phyloP scores from a whole-genome alignment of 2,113 vertebrate genomes.

The Scomber colias region DNA sequence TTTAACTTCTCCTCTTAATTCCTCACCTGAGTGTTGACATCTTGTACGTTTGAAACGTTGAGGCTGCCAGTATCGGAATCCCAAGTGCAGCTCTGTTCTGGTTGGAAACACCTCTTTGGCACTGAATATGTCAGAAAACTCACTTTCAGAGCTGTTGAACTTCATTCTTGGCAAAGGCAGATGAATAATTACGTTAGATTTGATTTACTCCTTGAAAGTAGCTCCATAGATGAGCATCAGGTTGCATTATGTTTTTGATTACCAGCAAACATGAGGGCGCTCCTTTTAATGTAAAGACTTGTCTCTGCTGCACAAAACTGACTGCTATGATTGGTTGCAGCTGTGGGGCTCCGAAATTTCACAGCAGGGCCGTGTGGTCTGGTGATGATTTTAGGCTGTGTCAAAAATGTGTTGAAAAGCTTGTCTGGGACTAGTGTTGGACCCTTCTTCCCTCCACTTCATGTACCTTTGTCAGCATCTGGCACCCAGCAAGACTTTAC shows the following conservation, averaged over 20 bases:
- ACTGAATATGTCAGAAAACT: background rate
- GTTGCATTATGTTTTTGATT: conserved; percentile 40
- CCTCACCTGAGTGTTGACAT: no score
- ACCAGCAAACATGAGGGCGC: conserved; percentile 50
- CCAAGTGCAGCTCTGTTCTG: background rate
- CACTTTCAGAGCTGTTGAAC: background rate
- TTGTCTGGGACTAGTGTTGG: conserved; percentile 25
- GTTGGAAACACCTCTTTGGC: background rate
- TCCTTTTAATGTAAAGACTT: conserved; percentile 36
- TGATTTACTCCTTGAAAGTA: background rate
- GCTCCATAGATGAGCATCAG: background rate
- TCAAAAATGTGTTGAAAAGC: conserved; percentile 51
- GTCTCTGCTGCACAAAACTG: conserved; percentile 38
- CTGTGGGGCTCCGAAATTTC: conserved; percentile 34
- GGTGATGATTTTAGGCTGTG: conserved; percentile 23
- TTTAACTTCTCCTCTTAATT: no score
- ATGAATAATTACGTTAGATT: background rate
- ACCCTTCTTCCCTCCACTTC: background rate
- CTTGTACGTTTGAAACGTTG: no score
- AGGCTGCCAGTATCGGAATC: no score
- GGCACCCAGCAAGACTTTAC: background rate
- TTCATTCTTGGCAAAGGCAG: background rate
- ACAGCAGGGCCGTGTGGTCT: background rate
- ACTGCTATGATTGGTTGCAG: conserved; percentile 59
- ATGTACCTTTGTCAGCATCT: background rate